These are phyloP conservation scores for Bombyx mori DNA, from an alignment of 1,140 invertebrate genomes.

Conservation along the genomic window ASM3026992v2 NC_085115.1:1402001-1402500, in stretches of 20 bases:
- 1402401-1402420: slow-evolving; percentile 34
- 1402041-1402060: slow-evolving; percentile 16
- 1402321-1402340: slow-evolving; percentile 54
- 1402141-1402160: slow-evolving; percentile 54
- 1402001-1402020: slow-evolving; percentile 21
- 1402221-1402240: too few relatives aligned
- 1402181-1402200: slow-evolving; percentile 7
- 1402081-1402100: slow-evolving; percentile 2
- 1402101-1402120: slow-evolving; percentile 3
- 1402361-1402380: slow-evolving; percentile 29
- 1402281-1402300: slow-evolving; percentile 66
- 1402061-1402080: slow-evolving; percentile 33
- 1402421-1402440: slow-evolving; percentile 26
- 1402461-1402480: slow-evolving; percentile 21
- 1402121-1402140: slow-evolving; percentile 52
- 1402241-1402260: slow-evolving; percentile 14
- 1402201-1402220: too few relatives aligned
- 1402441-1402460: slow-evolving; percentile 26
- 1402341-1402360: slow-evolving; percentile 40
- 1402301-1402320: slow-evolving; percentile 59
- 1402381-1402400: slow-evolving; percentile 39
- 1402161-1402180: slow-evolving; percentile 47
- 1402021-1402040: slow-evolving; percentile 20
- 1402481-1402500: slow-evolving; percentile 42
- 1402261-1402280: slow-evolving; percentile 53